phyloP scores from a whole-genome alignment of 2,113 vertebrate genomes.

The Oryzias celebensis region DNA sequence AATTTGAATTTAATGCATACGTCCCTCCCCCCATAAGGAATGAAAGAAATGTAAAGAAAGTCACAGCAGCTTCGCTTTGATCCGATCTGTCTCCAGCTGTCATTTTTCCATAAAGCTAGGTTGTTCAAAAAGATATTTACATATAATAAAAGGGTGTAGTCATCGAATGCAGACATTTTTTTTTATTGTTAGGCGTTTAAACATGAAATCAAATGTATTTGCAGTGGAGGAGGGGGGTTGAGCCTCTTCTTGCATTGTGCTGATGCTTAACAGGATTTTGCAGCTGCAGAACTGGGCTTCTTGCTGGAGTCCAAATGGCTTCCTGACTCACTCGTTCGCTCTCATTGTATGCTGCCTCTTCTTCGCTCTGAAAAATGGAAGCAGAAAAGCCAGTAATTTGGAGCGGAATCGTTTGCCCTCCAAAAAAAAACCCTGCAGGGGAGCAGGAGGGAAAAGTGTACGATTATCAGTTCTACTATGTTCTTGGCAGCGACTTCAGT shows the following conservation, averaged over 20 bases:
- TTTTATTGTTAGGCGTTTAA: slow-evolving; percentile 35
- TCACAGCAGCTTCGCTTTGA: slow-evolving; percentile 8
- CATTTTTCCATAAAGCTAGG: slow-evolving; percentile 59
- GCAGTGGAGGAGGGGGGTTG: slow-evolving; percentile 51
- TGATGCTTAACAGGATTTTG: slow-evolving; percentile 72
- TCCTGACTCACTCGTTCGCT: slow-evolving; percentile 49
- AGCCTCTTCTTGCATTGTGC: slow-evolving; percentile 58
- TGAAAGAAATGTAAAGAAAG: slow-evolving; percentile 11
- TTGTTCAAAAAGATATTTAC: slow-evolving; percentile 45
- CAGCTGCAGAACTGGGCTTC: slow-evolving; percentile 69
- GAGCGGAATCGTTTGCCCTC: slow-evolving; percentile 35
- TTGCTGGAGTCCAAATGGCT: slow-evolving; percentile 58
- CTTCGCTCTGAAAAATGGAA: background rate
- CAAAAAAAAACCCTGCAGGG: slow-evolving; percentile 30
- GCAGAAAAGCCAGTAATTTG: slow-evolving; percentile 35
- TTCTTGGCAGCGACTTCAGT: slow-evolving; percentile 10
- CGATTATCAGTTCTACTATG: slow-evolving; percentile 30
- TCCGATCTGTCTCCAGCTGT: slow-evolving; percentile 26
- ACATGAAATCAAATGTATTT: slow-evolving; percentile 56
- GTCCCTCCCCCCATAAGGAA: slow-evolving; percentile 1
- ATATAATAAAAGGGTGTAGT: slow-evolving; percentile 28
- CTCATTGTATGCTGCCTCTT: slow-evolving; percentile 23
- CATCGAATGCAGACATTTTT: slow-evolving; percentile 33
- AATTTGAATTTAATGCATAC: too few relatives aligned
- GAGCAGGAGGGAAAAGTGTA: background rate